Percentiles rank a stretch among this genome's conserved stretches.
phyloP scores from a whole-genome alignment of 2,113 vertebrate genomes.

The Gymnocephalus cernua region DNA sequence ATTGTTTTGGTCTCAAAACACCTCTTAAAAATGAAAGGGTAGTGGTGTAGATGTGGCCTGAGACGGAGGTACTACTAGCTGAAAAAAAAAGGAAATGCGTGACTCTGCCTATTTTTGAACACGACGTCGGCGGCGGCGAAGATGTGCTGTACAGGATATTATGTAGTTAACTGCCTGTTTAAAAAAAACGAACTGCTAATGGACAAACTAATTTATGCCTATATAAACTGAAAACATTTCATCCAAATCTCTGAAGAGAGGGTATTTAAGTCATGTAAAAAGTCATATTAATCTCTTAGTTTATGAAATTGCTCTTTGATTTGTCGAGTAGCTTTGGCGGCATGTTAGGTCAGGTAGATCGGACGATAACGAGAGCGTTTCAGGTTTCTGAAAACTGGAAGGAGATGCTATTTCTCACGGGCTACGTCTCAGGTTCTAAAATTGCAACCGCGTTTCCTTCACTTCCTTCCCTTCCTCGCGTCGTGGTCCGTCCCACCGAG shows the following conservation, averaged over 20 bases:
- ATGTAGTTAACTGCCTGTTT: conserved; percentile 77
- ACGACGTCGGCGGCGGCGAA: conserved; percentile 39
- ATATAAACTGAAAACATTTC: conserved; percentile 81
- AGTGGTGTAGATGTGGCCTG: too few species aligned
- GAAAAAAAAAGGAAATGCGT: conserved; percentile 16
- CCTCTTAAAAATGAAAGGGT: too few species aligned
- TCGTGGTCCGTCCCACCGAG: too few species aligned
- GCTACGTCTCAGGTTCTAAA: too few species aligned
- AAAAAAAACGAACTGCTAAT: conserved; percentile 66
- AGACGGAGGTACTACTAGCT: conserved; percentile 42
- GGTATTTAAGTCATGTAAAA: conserved; percentile 77
- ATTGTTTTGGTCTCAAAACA: too few species aligned
- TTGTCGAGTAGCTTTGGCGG: conserved; percentile 56
- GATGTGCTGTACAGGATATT: conserved; percentile 74
- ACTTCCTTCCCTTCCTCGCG: too few species aligned
- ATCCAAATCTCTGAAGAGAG: conserved; percentile 72
- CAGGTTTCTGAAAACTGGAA: conserved; percentile 43
- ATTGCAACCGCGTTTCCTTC: too few species aligned
- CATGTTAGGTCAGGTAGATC: conserved; percentile 35
- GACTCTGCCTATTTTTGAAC: conserved; percentile 53
- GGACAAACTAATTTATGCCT: conserved; percentile 75
- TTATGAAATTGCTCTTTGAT: conserved; percentile 55
- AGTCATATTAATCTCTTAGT: conserved; percentile 75
- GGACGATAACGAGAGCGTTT: conserved; percentile 29
- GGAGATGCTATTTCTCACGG: conserved; percentile 6